These are phyloP conservation scores for Acanthosepion lycidas DNA, from an alignment of 2,888 invertebrate genomes.

Conservation along the genomic window DNA sequence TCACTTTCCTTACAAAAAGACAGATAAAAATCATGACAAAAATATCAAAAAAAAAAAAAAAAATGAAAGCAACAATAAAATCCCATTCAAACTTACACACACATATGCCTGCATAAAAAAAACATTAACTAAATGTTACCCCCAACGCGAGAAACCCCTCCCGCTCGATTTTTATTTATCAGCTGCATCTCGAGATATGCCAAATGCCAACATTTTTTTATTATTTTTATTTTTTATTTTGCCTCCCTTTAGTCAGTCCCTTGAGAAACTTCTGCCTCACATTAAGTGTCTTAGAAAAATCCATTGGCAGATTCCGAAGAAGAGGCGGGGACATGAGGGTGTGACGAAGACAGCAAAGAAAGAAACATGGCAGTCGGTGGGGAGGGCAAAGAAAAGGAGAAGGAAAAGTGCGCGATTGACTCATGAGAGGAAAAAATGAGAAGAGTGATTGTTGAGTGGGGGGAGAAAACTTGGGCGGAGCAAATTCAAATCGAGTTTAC, in stretches of 20 bases:
- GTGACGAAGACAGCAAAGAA: not conserved
- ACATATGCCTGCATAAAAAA: not conserved
- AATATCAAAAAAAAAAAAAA: not conserved
- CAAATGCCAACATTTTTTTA: not conserved
- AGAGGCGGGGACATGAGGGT: not conserved
- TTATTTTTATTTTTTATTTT: not conserved
- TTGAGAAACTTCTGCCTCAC: not conserved
- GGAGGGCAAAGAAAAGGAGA: not conserved
- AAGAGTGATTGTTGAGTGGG: not conserved
- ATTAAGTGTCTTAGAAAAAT: not conserved
- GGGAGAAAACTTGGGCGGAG: not conserved
- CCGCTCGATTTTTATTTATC: not conserved
- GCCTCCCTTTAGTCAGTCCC: not conserved
- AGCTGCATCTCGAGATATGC: not conserved
- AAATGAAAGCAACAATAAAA: not conserved
- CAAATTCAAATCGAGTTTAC: not conserved
- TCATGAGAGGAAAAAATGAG: not conserved
- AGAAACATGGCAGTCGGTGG: not conserved
- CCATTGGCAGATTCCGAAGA: not conserved
- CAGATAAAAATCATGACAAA: not conserved
- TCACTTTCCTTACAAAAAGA: not conserved
- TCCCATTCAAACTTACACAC: not conserved
- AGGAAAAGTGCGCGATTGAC: not conserved
- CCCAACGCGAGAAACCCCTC: not conserved
- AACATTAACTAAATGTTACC: not conserved